These are phyloP conservation scores for Sarcophaga bullata DNA, from an alignment of 1,140 invertebrate species.

Conservation along the genomic window DNA sequence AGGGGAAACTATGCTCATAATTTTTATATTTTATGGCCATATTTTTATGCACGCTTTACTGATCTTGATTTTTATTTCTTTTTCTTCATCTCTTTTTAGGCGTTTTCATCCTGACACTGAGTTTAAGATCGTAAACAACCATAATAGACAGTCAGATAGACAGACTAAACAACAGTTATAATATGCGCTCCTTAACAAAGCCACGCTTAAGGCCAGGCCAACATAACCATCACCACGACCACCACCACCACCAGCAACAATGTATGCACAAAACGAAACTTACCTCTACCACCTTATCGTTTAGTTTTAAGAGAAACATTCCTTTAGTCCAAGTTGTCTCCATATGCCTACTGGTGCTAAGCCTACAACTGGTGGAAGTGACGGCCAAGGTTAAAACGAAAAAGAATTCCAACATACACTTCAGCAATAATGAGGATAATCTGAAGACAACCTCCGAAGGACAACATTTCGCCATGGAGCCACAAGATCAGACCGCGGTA, in stretches of 20 bases:
- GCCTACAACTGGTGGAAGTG: slow-evolving; percentile 17
- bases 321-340: not conserved
- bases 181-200: not conserved
- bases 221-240: not conserved
- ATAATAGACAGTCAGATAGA: not conserved
- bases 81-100: slow-evolving; percentile 11
- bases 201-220: not conserved
- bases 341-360: slow-evolving; percentile 7
- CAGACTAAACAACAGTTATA: not conserved
- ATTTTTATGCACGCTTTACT: not conserved
- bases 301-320: slow-evolving; percentile 24
- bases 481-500: slow-evolving; percentile 81
- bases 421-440: slow-evolving; percentile 33
- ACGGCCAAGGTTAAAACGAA: slow-evolving; percentile 30
- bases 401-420: slow-evolving; percentile 36
- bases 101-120: slow-evolving; percentile 35
- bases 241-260: not conserved
- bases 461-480: slow-evolving; percentile 84
- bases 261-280: not conserved
- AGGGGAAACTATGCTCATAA: not conserved
- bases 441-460: slow-evolving; percentile 11
- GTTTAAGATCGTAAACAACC: not conserved
- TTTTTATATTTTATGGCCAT: not conserved
- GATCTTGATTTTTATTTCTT: not conserved
- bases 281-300: not conserved